Conservation (phyloP, 2,888 invertebrate species). For the Dioctria rufipes region DNA sequence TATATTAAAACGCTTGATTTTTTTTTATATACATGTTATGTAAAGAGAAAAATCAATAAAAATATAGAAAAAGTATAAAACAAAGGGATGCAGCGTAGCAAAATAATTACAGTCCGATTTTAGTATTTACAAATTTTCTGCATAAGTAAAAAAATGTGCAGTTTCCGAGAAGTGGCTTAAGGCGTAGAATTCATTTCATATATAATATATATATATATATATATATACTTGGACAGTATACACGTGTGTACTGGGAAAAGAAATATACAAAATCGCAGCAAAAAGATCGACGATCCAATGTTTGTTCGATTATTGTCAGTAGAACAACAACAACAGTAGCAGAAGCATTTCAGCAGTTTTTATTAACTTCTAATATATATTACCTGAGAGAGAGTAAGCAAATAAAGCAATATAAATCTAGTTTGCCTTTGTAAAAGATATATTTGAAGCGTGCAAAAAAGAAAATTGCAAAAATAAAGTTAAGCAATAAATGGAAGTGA, state of each 20-base stretch:
- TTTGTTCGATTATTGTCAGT: no score
- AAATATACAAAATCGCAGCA: no score
- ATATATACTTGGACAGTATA: not conserved
- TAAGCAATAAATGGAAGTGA: slow-evolving; percentile 5
- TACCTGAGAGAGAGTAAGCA: no score
- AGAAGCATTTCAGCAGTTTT: no score
- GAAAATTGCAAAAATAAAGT: slow-evolving; percentile 10
- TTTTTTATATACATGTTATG: not conserved
- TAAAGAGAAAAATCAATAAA: slow-evolving; percentile 6
- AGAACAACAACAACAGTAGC: no score
- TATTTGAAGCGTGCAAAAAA: slow-evolving; percentile 23
- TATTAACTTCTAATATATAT: no score
- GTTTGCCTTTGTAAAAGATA: no score
- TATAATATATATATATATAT: not conserved
- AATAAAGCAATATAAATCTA: no score
- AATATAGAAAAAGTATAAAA: slow-evolving; percentile 14
- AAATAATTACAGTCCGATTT: not conserved
- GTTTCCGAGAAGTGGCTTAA: slow-evolving; percentile 60
- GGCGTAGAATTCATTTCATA: slow-evolving; percentile 33
- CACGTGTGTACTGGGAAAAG: no score
- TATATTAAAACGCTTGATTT: not conserved
- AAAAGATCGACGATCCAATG: no score
- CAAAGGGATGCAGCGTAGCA: not conserved
- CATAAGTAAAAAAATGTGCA: slow-evolving; percentile 57
- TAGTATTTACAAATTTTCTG: slow-evolving; percentile 30